Evolutionary conservation across 2,888 invertebrate genomes (phyloP), one percentile per base, ranked within the genome.

Genomic region (Scaptomyza tumidula): DNA sequence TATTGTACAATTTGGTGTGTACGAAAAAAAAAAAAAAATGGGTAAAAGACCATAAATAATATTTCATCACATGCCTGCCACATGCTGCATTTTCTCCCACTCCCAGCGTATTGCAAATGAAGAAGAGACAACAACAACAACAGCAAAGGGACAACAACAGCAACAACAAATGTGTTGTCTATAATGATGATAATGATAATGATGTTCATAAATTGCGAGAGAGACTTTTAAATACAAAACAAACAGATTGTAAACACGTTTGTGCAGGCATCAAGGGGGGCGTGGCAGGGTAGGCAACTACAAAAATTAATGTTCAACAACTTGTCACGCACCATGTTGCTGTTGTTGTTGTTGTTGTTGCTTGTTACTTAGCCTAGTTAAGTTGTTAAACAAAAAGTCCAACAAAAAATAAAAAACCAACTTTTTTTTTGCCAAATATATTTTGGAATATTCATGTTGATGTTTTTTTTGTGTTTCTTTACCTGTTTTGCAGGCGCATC

Each of bases 401-500:
- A 64, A 72, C 35, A 35, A 41, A 41, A 41, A 16, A n/a, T n/a
- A n/a, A n/a, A n/a, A n/a, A n/a, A n/a, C 16, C 48, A 44, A 49
- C 59, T 14, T 58, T 62, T 75, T 74, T 78, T 75, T 75, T 74
- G 75, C 31, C 79, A 75, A 75, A 78, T 74, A 55, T 53, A 63
- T 68, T 60, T 75, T 75, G 53, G 62, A 59, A 78, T 73, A 60
- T 79, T 79, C 55, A 55, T 50, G 45, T 6, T 54, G 39, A 35
- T 53, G 65, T 45, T 57, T 60, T 33, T 9, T 57, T 54, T 24
- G 66, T 56, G 1, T 1, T 24, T 66, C 44, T 75, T 88, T 88
- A 86, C 89, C 81, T 90, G 82, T 73, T 90, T 87, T 56, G 82
- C 78, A 43, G 63, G 75, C 78, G 90, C 89, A 80, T 89, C 88